Evolutionary conservation across 2,888 invertebrate genomes (phyloP).

Genomic region (Hypsopygia costalis): DNA sequence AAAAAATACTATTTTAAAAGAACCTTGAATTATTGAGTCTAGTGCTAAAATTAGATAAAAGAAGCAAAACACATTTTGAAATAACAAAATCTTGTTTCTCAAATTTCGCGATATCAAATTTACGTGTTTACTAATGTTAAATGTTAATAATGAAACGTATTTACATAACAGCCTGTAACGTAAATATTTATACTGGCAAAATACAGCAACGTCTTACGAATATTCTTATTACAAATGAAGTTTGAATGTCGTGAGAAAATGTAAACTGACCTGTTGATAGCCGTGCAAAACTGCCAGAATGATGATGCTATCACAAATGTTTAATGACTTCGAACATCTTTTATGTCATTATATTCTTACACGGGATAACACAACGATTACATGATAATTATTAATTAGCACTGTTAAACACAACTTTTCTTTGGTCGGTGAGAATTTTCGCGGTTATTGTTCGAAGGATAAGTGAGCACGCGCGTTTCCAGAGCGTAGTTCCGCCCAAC

Average conservation of each 20-base stretch:
- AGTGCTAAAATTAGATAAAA: too few species aligned
- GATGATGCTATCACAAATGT: constrained; percentile 45
- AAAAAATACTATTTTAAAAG: too few species aligned
- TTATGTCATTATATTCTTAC: constrained; percentile 33
- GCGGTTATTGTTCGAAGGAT: background rate
- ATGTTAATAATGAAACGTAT: too few species aligned
- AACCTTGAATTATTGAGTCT: too few species aligned
- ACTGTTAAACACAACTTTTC: constrained; percentile 28
- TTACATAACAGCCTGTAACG: too few species aligned
- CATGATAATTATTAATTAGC: constrained; percentile 31
- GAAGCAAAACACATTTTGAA: too few species aligned
- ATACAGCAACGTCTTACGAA: too few species aligned
- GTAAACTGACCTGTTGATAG: constrained; percentile 62
- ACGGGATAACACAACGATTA: constrained; percentile 29
- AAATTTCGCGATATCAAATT: too few species aligned
- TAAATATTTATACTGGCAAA: too few species aligned
- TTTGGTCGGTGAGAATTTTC: background rate
- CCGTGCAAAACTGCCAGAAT: constrained; percentile 33
- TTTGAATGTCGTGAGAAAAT: constrained; percentile 22
- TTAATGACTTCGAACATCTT: constrained; percentile 46
- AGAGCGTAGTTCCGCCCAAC: background rate
- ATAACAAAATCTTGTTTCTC: too few species aligned
- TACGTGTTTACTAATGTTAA: too few species aligned
- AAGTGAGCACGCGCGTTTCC: constrained; percentile 1
- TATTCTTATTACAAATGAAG: background rate